phyloP scores from a whole-genome alignment of 2,888 invertebrate species.

The Nematopogon swammerdamellus region DNA sequence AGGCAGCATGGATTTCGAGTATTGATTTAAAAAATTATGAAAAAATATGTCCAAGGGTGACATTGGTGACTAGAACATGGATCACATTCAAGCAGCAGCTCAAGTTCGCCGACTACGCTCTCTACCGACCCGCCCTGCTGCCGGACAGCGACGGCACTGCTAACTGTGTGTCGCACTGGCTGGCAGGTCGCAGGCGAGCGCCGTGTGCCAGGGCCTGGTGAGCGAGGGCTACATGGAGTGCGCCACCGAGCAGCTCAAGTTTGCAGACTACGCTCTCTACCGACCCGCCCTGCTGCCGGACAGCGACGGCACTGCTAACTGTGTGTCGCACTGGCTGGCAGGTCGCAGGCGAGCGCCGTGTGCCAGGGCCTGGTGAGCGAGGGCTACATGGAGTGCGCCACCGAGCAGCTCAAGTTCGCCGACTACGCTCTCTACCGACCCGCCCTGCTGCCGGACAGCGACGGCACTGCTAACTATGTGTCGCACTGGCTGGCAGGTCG shows the following conservation, averaged over 20 bases:
- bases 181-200: constrained; percentile 19
- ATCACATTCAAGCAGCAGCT: constrained; percentile 59
- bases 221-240: constrained; percentile 74
- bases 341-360: constrained; percentile 40
- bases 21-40: too few relatives aligned
- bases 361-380: constrained; percentile 77
- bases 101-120: constrained; percentile 60
- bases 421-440: constrained; percentile 61
- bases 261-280: constrained; percentile 62
- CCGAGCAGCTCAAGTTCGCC: constrained; percentile 57
- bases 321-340: too few relatives aligned
- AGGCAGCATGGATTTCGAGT: too few relatives aligned
- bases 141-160: constrained; percentile 10
- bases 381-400: constrained; percentile 67
- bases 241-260: constrained; percentile 54
- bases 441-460: constrained; percentile 15
- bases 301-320: too few relatives aligned
- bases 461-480: too few relatives aligned
- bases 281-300: constrained; percentile 27
- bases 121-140: constrained; percentile 44
- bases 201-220: constrained; percentile 75
- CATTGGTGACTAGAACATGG: constrained; percentile 72
- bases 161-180: too few relatives aligned
- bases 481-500: too few relatives aligned
- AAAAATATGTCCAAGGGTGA: constrained; percentile 81